Base-by-base conservation (phyloP, 2,113 vertebrate genomes). In the Pluvianellus socialis region DNA sequence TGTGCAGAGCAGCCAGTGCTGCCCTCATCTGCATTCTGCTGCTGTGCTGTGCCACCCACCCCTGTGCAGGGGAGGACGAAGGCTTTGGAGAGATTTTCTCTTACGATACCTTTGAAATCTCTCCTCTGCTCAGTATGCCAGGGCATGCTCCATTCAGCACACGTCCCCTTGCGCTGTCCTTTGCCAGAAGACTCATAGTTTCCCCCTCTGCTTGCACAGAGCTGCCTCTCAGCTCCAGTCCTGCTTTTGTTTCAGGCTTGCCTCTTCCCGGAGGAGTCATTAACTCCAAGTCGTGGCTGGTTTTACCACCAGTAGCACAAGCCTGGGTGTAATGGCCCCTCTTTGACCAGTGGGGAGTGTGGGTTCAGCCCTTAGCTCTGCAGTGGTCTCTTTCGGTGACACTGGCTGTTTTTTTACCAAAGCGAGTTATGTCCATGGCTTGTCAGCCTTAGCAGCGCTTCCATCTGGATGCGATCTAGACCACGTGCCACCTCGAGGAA, bases 101-200 rank as follows among this genome's bases (percentile, higher is more conserved):
- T 30, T 38, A 10, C 76, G 72, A 26, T 49, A 62, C 76, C 67
- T 89, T 62, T 71, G 88, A 70, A 93, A 95, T 86, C 88, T 67
- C 88, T 56, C 10, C 53, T 79, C 88, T 93, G 95, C 56, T 96
- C 91, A 76, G 88, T 80, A 83, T 92, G 72, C 88, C 0, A 0
- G 50, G 67, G 47, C 5, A 2, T 47, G 62, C 81, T 79, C 30
- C 81, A 53, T 74, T 75, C 93, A 17, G 20, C 80, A 74, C 62
- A 89, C 88, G 53, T 92, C 88, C 76, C 91, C 80, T 79, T 67
- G 67, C 13, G 33, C 91, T 80, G 76, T 80, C 88, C 95, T 93
- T 56, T 89, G 91, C 77, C 88, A 75, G 70, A 63, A 88, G 83
- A 40, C 79, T 59, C 49, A 7, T 1, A 33, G 42, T 45, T 90